A percentile compares a stretch with the other conserved stretches of the same genome.
Evolutionary conservation across 2,888 invertebrate genomes (phyloP).

Genomic region (Gasteruption jaculator): DNA sequence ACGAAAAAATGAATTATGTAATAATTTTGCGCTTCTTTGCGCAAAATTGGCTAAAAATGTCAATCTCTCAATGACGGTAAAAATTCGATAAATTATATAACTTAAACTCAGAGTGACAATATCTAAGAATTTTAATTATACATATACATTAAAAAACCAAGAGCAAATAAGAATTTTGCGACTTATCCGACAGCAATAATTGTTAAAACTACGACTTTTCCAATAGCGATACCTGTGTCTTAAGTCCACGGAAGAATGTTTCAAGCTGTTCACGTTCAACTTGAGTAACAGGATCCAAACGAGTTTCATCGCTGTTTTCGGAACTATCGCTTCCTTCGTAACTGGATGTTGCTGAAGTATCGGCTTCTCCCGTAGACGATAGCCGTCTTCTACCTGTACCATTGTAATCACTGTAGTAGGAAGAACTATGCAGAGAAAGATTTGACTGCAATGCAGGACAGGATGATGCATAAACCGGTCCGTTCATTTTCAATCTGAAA

Average conservation of each 20-base stretch:
- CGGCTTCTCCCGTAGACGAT: constrained; percentile 61
- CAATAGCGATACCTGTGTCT: constrained; percentile 59
- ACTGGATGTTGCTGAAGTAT: constrained; percentile 53
- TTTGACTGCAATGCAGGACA: constrained; percentile 41
- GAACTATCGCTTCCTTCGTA: constrained; percentile 59
- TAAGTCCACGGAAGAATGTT: constrained; percentile 70
- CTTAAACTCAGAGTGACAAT: no score
- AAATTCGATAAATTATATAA: no score
- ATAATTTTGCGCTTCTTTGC: no score
- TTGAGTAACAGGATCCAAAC: constrained; percentile 57
- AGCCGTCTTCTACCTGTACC: constrained; percentile 52
- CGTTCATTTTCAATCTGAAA: constrained; percentile 34
- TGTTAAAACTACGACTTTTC: no score
- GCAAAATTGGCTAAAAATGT: no score
- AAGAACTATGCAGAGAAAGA: constrained; percentile 41
- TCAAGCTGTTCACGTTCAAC: constrained; percentile 67
- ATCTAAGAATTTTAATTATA: no score
- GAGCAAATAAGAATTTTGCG: no score
- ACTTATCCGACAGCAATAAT: no score
- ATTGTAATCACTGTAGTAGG: constrained; percentile 42
- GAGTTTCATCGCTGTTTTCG: constrained; percentile 53
- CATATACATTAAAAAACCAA: no score
- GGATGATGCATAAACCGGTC: constrained; percentile 40
- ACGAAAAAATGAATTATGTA: no score
- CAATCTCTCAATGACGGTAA: no score